phyloP scores from a whole-genome alignment of 2,797 vertebrate genomes.

The Adelosebastes latens region DNA sequence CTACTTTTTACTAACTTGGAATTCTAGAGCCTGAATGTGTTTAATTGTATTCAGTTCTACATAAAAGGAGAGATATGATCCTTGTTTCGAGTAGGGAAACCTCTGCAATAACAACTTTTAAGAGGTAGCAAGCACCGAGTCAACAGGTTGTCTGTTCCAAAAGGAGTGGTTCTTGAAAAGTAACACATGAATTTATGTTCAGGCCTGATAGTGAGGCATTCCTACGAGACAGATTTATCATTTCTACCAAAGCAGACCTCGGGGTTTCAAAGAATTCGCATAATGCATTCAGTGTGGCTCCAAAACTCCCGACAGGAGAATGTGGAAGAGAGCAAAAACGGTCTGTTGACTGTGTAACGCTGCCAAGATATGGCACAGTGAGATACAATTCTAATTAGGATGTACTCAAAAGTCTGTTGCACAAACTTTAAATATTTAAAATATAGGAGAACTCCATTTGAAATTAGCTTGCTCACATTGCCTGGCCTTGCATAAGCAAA shows the following conservation, averaged over 20 bases:
- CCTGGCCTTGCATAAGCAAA: not conserved
- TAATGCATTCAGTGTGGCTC: conserved; percentile 42
- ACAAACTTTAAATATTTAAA: conserved; percentile 5
- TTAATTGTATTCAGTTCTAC: conserved; percentile 1
- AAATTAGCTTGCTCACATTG: not conserved
- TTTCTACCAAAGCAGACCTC: conserved; percentile 58
- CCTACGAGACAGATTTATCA: conserved; percentile 75
- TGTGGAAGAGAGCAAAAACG: conserved; percentile 19
- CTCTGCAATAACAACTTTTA: not conserved
- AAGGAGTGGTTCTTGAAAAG: conserved; percentile 52
- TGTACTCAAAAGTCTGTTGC: not conserved
- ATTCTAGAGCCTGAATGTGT: not conserved
- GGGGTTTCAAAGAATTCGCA: conserved; percentile 55
- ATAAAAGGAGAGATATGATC: conserved; percentile 20
- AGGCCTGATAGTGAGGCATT: conserved; percentile 65
- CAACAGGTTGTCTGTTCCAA: conserved; percentile 23
- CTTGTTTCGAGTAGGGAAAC: conserved; percentile 7
- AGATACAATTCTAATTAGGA: conserved; percentile 7
- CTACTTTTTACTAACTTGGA: not conserved
- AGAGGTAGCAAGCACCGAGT: conserved; percentile 2
- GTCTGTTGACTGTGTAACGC: not conserved
- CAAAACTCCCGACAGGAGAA: conserved; percentile 38
- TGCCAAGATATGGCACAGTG: conserved; percentile 12
- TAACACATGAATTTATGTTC: conserved; percentile 64
- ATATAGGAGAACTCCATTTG: not conserved